These are phyloP conservation scores for Opisthocomus hoazin DNA, from an alignment of 2,113 vertebrate species.

Conservation along the genomic window DNA sequence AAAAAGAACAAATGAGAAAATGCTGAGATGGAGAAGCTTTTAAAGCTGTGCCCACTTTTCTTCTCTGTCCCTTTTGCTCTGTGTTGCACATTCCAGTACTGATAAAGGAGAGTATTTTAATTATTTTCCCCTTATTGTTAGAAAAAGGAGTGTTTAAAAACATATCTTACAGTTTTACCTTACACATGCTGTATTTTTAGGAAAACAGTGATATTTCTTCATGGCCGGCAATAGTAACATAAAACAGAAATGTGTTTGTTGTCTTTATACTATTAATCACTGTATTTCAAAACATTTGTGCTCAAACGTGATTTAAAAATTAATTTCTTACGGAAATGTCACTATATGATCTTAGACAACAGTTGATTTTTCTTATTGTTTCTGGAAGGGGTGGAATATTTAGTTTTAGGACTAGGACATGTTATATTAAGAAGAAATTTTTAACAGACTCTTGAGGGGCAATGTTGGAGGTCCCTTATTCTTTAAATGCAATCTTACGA, in stretches of 20 bases:
- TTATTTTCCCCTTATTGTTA: background rate
- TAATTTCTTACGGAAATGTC: background rate
- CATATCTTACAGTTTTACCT: background rate
- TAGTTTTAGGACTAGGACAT: background rate
- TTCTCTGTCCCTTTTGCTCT: background rate
- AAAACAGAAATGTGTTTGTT: background rate
- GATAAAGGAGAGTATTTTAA: background rate
- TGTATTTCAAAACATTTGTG: background rate
- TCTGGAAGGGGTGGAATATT: background rate
- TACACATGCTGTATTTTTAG: background rate
- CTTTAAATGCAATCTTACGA: background rate
- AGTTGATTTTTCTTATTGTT: background rate
- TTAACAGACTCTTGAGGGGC: rapidly evolving
- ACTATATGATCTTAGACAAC: background rate
- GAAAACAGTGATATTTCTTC: background rate
- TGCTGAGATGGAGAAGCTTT: background rate
- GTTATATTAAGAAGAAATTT: background rate
- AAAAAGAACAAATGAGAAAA: background rate
- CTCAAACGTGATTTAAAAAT: background rate
- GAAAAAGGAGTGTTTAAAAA: background rate
- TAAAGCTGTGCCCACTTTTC: background rate
- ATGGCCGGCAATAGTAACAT: background rate
- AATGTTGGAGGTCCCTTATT: background rate
- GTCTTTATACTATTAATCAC: background rate
- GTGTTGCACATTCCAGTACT: background rate